Evolutionary conservation across 2,797 vertebrate genomes (phyloP).

Genomic region (Vireo griseus): DNA sequence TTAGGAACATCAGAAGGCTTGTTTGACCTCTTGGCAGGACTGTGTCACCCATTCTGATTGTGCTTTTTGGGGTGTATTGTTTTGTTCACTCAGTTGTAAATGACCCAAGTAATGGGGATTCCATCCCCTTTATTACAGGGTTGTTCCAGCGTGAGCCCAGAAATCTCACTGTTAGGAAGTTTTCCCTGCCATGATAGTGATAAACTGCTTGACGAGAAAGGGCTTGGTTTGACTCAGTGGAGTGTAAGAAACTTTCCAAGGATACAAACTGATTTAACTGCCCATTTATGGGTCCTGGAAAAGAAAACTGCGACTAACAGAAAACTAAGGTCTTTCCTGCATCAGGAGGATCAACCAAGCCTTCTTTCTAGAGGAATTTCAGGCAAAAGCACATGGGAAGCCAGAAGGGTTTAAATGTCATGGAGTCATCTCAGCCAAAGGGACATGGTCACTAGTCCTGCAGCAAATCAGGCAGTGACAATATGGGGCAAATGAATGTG

Average conservation of each 20-base stretch:
- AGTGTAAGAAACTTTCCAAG: neutral
- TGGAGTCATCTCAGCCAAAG: neutral
- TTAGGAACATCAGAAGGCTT: neutral
- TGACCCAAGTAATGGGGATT: neutral
- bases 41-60: neutral
- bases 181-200: neutral
- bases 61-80: neutral
- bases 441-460: neutral
- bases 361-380: neutral
- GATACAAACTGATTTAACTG: slow-evolving; percentile 2
- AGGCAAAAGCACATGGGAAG: neutral
- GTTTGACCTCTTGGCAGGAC: slow-evolving; percentile 4
- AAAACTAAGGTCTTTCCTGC: neutral
- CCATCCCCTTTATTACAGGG: neutral
- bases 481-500: neutral
- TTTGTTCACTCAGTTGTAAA: slow-evolving; percentile 3
- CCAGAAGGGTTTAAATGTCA: neutral
- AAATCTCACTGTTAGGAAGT: neutral
- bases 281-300: slow-evolving; percentile 8
- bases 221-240: neutral
- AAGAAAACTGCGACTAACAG: neutral
- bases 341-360: neutral
- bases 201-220: slow-evolving; percentile 24
- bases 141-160: neutral
- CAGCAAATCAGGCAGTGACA: neutral